Evolutionary conservation across 2,113 vertebrate genomes (phyloP), one percentile per base, ranked within the genome.

Genomic region (Trachemys scripta): DNA sequence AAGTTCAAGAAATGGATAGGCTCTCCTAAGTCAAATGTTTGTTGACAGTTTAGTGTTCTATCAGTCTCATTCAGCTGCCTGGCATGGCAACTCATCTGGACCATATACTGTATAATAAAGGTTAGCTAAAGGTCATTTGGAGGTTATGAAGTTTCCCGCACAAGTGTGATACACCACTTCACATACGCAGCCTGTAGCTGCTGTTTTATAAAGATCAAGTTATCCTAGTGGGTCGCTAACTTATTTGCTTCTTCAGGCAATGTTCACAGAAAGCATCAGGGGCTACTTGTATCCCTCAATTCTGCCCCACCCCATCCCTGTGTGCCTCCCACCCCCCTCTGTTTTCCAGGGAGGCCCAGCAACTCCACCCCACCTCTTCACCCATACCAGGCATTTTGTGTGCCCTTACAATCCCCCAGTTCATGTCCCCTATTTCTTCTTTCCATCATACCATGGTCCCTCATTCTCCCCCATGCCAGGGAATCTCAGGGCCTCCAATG

Each of bases 121-220:
- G 49, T 31, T 3, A 75, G 16, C 35, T 35, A 84, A 92, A 92
- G 7, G 3, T 42, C 92, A 45, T 59, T 94, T 10, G 20, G 85
- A 8, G 20, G 5, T 49, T 91, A 59, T n/a, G 80, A 10, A 51
- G 14, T 57, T 85, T 88, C 80, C 54, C 8, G 24, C 5, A 12
- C 76, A 54, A 69, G 22, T 51, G 29, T 24, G 11, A 35, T 50
- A 20, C 12, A 45, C 1, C 80, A 45, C 19, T 1, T 85, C 50
- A 2, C n/a, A 49, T 20, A 27, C 82, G 91, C 25, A 31, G 6
- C 35, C 49, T 72, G 19, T 92, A 8, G 5, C 5, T 92, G 82
- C 12, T 92, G 27, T 53, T 95, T 90, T 85, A 27, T 11, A 91
- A 88, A 8, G 49, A 90, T 85, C 10, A 45, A 91, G 2, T 27